Evolutionary conservation across 37 sponge, comb jelly and placozoan species (phyloP).

Genomic region (Cliona cf. orientalis): DNA sequence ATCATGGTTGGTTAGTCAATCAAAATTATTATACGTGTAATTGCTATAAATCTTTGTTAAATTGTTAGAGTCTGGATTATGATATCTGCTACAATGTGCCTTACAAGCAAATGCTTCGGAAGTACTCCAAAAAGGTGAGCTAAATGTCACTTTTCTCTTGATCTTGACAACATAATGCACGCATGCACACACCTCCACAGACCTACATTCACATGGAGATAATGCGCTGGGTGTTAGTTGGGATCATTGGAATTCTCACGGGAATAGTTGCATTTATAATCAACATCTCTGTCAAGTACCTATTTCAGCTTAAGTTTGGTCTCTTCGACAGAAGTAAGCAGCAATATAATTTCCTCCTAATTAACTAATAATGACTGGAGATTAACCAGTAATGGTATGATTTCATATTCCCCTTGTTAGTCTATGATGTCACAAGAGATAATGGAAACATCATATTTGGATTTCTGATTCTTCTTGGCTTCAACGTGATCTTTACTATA

Average conservation of each 20-base stretch:
- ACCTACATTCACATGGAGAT: conserved; percentile 47
- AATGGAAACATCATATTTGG: conserved; percentile 56
- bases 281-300: conserved; percentile 66
- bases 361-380: too few species aligned
- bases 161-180: too few species aligned
- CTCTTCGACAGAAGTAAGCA: conserved; percentile 46
- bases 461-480: conserved; percentile 65
- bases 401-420: too few species aligned
- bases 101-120: conserved; percentile 58
- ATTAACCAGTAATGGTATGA: too few species aligned
- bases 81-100: conserved; percentile 85
- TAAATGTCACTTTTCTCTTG: too few species aligned
- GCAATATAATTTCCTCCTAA: too few species aligned
- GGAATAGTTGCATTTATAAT: conserved; percentile 83
- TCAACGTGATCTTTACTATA: conserved; percentile 67
- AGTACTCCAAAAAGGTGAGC: conserved; percentile 49
- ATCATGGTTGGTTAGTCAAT: too few species aligned
- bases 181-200: too few species aligned
- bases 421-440: background rate
- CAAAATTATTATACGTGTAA: too few species aligned
- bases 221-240: conserved; percentile 77
- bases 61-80: conserved; percentile 92
- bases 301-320: conserved; percentile 63
- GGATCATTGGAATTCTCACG: conserved; percentile 81
- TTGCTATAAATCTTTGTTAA: too few species aligned